These are phyloP conservation scores for Aurelia aurita DNA, from an alignment of 30 jellyfish, hydroid and myxozoan genomes.

Conservation along the genomic window DNA sequence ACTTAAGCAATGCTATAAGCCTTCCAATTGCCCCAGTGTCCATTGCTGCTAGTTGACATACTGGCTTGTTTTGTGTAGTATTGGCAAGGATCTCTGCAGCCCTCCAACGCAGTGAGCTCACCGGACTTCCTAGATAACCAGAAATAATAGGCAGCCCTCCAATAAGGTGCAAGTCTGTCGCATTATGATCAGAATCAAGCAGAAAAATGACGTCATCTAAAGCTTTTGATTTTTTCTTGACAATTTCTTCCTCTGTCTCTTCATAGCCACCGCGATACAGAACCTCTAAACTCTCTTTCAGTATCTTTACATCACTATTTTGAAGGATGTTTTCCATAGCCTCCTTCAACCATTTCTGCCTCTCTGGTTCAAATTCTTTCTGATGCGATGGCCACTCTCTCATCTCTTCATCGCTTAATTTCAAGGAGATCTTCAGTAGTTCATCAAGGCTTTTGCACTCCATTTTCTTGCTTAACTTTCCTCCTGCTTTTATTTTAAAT, in stretches of 20 bases:
- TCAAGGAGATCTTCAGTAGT: slow-evolving; percentile 65
- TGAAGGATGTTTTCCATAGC: slow-evolving; percentile 66
- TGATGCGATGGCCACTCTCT: slow-evolving; percentile 48
- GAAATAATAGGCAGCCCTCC: slow-evolving; percentile 74
- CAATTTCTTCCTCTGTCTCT: slow-evolving; percentile 19
- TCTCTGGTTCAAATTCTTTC: slow-evolving; percentile 68
- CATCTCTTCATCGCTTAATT: slow-evolving; percentile 76
- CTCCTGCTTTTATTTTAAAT: no score
- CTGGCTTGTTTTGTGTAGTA: slow-evolving; percentile 82
- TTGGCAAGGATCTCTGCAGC: slow-evolving; percentile 90
- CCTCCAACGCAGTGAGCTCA: slow-evolving; percentile 79
- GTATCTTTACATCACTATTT: slow-evolving; percentile 58
- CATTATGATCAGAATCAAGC: slow-evolving; percentile 74
- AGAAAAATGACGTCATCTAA: slow-evolving; percentile 57
- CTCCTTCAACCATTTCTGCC: slow-evolving; percentile 73
- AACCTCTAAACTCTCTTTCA: slow-evolving; percentile 50
- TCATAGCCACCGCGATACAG: slow-evolving; percentile 15
- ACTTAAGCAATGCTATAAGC: slow-evolving; percentile 27
- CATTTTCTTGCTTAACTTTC: no score
- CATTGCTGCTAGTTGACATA: slow-evolving; percentile 71
- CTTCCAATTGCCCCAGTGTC: slow-evolving; percentile 42
- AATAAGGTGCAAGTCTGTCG: slow-evolving; percentile 61
- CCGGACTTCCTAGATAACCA: slow-evolving; percentile 54
- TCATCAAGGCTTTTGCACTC: not conserved
- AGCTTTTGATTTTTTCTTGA: slow-evolving; percentile 50